Percentiles rank a stretch among this genome's conserved stretches.
These are phyloP conservation scores for Drosophila chauvacae DNA, from an alignment of 1,140 invertebrate species.

Conservation along the genomic window DNA sequence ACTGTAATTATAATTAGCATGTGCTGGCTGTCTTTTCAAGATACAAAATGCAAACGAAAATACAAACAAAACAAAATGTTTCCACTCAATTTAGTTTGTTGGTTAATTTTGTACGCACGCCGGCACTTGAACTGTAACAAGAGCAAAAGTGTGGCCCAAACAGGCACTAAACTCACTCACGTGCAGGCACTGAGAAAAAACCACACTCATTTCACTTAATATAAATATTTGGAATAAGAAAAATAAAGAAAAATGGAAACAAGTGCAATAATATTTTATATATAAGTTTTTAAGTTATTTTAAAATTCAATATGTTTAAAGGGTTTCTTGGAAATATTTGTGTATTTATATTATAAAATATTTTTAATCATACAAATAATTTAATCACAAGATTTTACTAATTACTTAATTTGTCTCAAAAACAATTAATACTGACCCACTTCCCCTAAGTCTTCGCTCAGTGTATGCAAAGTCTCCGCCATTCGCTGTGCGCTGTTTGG, in stretches of 20 bases:
- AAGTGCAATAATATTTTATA: too few species aligned
- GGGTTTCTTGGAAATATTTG: too few species aligned
- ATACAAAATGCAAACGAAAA: constrained; percentile 2
- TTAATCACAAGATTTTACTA: too few species aligned
- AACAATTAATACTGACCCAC: not conserved
- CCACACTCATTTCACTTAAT: not conserved
- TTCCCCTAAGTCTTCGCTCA: not conserved
- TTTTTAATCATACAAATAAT: too few species aligned
- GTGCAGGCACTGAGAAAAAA: constrained; percentile 8
- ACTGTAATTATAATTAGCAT: constrained; percentile 70
- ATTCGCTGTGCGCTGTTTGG: constrained; percentile 72
- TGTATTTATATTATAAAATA: too few species aligned
- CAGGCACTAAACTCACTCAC: constrained; percentile 9
- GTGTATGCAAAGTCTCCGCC: constrained; percentile 28
- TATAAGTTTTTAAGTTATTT: not conserved
- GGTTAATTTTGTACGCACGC: constrained; percentile 60
- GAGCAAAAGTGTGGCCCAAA: constrained; percentile 46
- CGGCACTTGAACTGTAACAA: constrained; percentile 53
- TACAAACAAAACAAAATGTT: constrained; percentile 46
- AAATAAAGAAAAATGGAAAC: not conserved
- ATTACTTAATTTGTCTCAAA: not conserved
- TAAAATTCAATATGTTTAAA: not conserved
- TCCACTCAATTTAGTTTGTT: constrained; percentile 75
- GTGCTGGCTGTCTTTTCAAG: constrained; percentile 1
- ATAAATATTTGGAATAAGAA: not conserved